These are phyloP conservation scores for Sinotaia quadrata DNA, from an alignment of 2,888 invertebrate species.

Conservation along the genomic window DNA sequence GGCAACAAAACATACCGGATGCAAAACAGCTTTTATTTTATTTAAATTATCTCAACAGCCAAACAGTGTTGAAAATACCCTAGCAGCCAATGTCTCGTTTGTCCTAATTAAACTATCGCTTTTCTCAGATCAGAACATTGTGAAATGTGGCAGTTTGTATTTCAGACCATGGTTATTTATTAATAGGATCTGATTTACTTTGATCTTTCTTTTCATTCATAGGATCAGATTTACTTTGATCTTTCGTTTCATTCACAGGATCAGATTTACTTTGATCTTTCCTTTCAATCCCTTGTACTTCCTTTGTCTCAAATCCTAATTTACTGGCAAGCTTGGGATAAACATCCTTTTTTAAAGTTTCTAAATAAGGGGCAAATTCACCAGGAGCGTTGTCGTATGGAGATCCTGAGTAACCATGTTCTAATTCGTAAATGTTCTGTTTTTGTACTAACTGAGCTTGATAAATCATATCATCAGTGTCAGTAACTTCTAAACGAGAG, in stretches of 20 bases:
- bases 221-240: too few relatives aligned
- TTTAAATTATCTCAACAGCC: too few relatives aligned
- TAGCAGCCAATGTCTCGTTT: too few relatives aligned
- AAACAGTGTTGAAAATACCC: too few relatives aligned
- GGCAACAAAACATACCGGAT: too few relatives aligned
- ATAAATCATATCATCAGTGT: conserved; percentile 21
- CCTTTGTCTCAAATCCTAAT: neutral
- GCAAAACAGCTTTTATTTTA: too few relatives aligned
- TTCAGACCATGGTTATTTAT: too few relatives aligned
- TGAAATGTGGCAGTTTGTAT: too few relatives aligned
- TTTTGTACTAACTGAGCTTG: conserved; percentile 13
- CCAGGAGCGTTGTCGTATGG: conserved; percentile 12
- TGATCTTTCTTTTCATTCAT: too few relatives aligned
- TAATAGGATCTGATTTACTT: too few relatives aligned
- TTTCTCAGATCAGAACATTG: too few relatives aligned
- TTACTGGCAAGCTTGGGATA: conserved; percentile 4
- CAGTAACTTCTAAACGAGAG: conserved; percentile 19
- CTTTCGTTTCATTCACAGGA: neutral
- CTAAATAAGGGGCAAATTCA: neutral
- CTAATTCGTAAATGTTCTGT: conserved; percentile 5
- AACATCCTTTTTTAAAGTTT: neutral
- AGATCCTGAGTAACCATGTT: conserved; percentile 6
- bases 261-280: neutral
- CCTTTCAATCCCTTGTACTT: neutral
- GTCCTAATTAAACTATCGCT: too few relatives aligned